These are phyloP conservation scores for Gordius sp. DNA, from an alignment of 2,888 invertebrate genomes.

Conservation along the genomic window DNA sequence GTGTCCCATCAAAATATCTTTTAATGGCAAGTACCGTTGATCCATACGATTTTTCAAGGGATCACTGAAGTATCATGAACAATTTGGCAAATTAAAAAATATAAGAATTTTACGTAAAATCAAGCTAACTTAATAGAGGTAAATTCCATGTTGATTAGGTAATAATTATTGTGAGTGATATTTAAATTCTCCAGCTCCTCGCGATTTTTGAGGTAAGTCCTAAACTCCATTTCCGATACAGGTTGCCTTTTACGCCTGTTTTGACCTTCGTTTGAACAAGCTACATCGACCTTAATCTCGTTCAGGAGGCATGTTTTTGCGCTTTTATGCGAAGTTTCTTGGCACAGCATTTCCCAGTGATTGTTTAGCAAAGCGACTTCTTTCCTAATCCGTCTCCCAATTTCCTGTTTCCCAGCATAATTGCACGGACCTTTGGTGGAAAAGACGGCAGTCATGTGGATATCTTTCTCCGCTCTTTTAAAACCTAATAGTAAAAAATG, in stretches of 20 bases:
- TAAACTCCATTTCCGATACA: too few relatives aligned
- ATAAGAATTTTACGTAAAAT: too few relatives aligned
- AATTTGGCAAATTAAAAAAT: neutral
- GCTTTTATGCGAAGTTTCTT: too few relatives aligned
- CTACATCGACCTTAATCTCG: too few relatives aligned
- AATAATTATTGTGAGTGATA: too few relatives aligned
- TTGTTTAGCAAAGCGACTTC: neutral
- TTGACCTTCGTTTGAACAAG: too few relatives aligned
- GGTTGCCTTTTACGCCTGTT: too few relatives aligned
- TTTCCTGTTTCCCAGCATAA: neutral
- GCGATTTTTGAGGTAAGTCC: too few relatives aligned
- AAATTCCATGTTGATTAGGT: neutral
- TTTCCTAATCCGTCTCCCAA: neutral
- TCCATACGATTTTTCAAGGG: neutral
- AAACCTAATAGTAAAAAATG: slow-evolving; percentile 16
- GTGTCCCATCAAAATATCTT: neutral
- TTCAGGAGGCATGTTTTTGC: too few relatives aligned
- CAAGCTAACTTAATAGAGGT: neutral
- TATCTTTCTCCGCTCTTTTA: neutral
- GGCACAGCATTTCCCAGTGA: neutral
- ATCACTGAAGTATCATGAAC: neutral
- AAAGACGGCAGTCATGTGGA: neutral
- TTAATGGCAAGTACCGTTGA: neutral
- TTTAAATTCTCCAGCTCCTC: too few relatives aligned
- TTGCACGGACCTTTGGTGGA: neutral